Evolutionary conservation across 2,113 vertebrate species (phyloP).

Genomic region (Tetrax tetrax): DNA sequence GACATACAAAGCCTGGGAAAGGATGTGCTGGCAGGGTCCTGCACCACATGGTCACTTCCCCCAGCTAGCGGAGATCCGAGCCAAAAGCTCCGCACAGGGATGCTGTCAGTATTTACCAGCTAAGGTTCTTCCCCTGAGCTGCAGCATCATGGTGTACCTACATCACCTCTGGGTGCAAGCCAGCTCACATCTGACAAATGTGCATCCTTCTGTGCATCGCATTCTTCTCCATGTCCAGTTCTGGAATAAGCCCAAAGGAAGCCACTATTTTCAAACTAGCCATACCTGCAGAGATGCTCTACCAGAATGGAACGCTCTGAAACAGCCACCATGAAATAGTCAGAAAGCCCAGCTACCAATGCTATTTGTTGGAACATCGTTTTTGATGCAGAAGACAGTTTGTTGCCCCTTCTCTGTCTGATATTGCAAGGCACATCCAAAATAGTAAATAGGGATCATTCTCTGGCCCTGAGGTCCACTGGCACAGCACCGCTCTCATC

Average conservation of each 20-base stretch:
- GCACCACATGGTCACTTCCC: neutral
- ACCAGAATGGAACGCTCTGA: neutral
- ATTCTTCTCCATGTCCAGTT: neutral
- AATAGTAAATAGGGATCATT: neutral
- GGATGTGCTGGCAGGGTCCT: rapidly evolving
- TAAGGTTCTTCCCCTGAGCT: neutral
- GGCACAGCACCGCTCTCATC: neutral
- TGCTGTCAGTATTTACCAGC: neutral
- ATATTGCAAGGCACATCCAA: neutral
- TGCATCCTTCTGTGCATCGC: neutral
- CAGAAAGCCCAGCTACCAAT: neutral
- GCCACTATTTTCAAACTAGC: neutral
- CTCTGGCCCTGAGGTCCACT: neutral
- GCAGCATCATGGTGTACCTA: neutral
- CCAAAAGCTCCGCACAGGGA: neutral
- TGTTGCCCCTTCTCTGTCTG: neutral
- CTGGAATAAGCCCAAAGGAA: neutral
- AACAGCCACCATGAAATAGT: neutral
- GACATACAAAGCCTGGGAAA: neutral
- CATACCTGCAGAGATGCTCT: neutral
- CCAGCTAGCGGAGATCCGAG: neutral
- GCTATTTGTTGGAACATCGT: neutral
- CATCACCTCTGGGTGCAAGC: neutral
- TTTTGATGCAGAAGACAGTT: neutral
- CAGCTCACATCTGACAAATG: rapidly evolving